Evolutionary conservation across 2,113 vertebrate species (phyloP), one percentile per base, ranked within the genome.

Genomic region (Callorhinus ursinus): DNA sequence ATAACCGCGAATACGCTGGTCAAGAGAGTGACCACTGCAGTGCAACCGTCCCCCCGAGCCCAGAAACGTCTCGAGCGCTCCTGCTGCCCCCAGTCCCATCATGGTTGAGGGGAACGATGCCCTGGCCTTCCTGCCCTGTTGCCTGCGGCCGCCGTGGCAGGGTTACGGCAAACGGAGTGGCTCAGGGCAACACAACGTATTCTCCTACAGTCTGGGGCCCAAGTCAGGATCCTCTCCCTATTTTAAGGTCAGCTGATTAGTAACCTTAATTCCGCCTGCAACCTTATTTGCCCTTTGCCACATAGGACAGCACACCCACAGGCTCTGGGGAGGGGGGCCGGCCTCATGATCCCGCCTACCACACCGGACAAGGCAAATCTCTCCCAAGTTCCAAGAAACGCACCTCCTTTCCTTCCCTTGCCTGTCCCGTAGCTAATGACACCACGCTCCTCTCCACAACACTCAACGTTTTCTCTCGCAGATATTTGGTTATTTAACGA

Each of bases 31-130:
- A 15, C 4, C 2, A 3, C 22, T 5, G 4, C 24, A 2, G 33
- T 31, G 8, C 26, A 22, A 22, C 33, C 4, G 11, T 42, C 24
- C 16, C 53, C 26, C 12, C 24, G 4, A 4, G 18, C 9, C n/a
- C 46, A 67, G 9, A 26, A 51, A 21, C 28, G 14, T n/a, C 72
- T 77, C 1, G 2, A 18, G 57, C 1, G 11, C 57, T 36, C 36
- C 28, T 5, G 46, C 21, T 14, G 0, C 24, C 53, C 28, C 31
- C 10, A 0, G 15, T 51, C 57, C 42, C 36, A 0, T 31, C 63
- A 14, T 5, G 13, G 28, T 31, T 5, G 28, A 31, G 63, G 13
- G 2, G 28, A 28, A 65, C 5, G 31, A 31, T 5, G 28, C 28
- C 28, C 63, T 15, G 13, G 28, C 28, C 63, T 31, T 31, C 63